Evolutionary conservation across 2,888 invertebrate genomes (phyloP), one percentile per base, ranked within the genome.

Genomic region (Miltochrista miniata): DNA sequence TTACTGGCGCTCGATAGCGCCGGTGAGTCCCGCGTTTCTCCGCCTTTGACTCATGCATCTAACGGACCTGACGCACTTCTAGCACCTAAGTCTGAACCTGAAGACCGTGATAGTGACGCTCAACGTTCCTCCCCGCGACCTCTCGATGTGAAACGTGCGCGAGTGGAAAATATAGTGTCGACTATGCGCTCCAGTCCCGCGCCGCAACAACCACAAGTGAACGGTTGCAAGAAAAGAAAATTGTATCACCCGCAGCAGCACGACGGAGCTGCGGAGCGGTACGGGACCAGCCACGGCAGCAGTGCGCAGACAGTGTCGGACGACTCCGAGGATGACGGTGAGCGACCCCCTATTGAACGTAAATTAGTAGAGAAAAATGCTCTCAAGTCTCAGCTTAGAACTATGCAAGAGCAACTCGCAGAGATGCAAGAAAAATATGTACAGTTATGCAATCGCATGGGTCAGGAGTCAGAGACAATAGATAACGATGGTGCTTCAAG

Each of bases 191-290:
- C 96, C 61, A 96, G 96, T 79, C 97, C 97, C 35, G 96, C 95
- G 58, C 95, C 95, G 15, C 93, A 87, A 53, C 93, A 93, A 68
- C 93, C 94, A 0, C 95, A 95, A 82, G 96, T 96, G 67, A 98
- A 98, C 87, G 98, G 98, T 43, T 98, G 98, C 88, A 98, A 98
- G 85, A 99, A 99, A 87, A 94, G 98, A 42, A 99, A 99, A 87
- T 93, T 98, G 30, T 98, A 98, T 81, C 98, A 98, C 76, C 98
- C 98, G 10, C 98, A 98, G 84, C 98, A 98, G 78, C 97, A 98
- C 84, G 96, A 96, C 76, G 93, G 93, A 49, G 94, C 94, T 29
- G 94, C 93, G 66, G 94, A 94, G 66, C 87, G 94, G n/a, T 90
- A 90, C 67, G 87, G 87, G 35, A 81, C 83, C 63, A 87, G 93